Evolutionary conservation across 2,888 invertebrate species (phyloP), one percentile per base, ranked within the genome.

Genomic region (Eugnorisma glareosa): DNA sequence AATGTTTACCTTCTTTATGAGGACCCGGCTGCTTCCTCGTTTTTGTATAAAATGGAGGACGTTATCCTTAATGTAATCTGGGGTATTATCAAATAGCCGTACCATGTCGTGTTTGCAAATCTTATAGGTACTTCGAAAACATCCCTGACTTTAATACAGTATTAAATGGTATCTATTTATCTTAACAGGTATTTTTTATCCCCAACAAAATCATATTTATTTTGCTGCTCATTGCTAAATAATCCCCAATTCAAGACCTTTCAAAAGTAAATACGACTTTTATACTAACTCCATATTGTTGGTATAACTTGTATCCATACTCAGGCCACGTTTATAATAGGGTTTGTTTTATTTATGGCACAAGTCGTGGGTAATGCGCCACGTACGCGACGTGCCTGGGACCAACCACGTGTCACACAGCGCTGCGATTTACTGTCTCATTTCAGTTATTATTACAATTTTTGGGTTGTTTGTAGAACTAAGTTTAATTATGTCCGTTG

Each of bases 301-400:
- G 61, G 75, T 83, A 80, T 81, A 73, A 73, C 73, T 83, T 85
- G 86, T 86, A 84, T 81, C 67, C 67, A 67, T 57, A 68, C 54
- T 54, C 57, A 59, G 73, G 43, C 73, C 76, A 74, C 79, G 81
- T 83, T 83, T 84, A 79, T 84, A 87, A 87, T 82, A 74, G 75
- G 79, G 78, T 80, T 84, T 86, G 87, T 86, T 88, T 84, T 88
- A 88, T 88, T 87, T 83, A 86, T 89, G 80, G 61, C 83, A 64
- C 81, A 67, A 80, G 81, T 73, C 84, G 78, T 72, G 85, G 70
- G 81, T 77, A 72, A 64, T 68, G 73, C 72, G 86, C 68, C 86
- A 59, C 85, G 77, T 75, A 66, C 15, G 18, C 35, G 51, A 83
- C 87, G 87, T 87, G 87, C 68, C 85, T 21, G 68, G 75, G 45